Percentiles rank a stretch among this genome's conserved stretches.
phyloP scores from a whole-genome alignment of 2,113 vertebrate species.

The Galbula dea region DNA sequence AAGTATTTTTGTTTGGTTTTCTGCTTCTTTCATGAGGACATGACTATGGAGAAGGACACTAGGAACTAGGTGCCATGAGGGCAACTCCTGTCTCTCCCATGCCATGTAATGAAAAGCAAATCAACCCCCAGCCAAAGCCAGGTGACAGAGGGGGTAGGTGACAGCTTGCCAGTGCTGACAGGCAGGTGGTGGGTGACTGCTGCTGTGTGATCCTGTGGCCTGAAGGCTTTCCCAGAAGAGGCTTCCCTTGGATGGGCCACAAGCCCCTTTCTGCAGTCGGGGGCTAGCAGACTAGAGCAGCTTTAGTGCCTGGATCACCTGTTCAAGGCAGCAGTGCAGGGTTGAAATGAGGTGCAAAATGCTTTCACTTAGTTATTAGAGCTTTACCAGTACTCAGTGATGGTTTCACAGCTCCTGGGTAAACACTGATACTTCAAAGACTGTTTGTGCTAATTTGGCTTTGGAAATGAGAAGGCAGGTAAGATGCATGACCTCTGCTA shows the following conservation, averaged over 20 bases:
- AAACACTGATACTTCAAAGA: conserved; percentile 18
- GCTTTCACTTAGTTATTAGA: background rate
- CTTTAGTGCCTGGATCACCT: background rate
- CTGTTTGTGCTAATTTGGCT: conserved; percentile 17
- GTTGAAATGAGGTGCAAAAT: conserved; percentile 3
- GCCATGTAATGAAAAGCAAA: background rate
- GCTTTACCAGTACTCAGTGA: background rate
- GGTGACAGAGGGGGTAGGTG: background rate
- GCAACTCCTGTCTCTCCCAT: background rate
- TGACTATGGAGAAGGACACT: background rate
- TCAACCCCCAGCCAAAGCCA: background rate
- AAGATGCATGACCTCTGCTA: background rate
- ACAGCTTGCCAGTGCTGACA: background rate
- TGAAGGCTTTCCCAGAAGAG: background rate
- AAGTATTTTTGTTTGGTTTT: background rate
- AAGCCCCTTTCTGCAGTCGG: background rate
- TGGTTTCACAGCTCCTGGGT: background rate
- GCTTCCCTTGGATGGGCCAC: background rate
- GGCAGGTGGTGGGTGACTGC: background rate
- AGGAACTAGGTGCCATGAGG: background rate
- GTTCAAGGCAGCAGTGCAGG: background rate
- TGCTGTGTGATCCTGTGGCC: background rate
- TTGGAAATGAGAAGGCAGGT: background rate
- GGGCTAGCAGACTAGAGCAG: background rate
- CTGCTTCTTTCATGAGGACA: background rate